Conservation (phyloP, 2,888 invertebrate species). For the Hypselothyrea guttata region DNA sequence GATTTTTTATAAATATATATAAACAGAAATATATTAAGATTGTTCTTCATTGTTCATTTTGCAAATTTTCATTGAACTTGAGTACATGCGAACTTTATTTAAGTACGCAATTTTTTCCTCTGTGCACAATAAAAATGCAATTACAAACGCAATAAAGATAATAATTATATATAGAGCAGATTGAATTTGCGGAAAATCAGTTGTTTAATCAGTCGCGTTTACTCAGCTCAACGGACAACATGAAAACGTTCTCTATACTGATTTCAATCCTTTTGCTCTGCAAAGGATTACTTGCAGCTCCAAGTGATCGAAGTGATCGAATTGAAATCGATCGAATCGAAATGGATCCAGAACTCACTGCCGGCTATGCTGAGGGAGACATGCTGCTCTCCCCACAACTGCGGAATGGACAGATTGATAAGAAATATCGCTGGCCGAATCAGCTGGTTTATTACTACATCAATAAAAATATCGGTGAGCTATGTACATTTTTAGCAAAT, state of each 20-base stretch:
- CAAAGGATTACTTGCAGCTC: conserved; percentile 30
- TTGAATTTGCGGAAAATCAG: not conserved
- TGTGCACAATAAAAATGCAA: conserved; percentile 22
- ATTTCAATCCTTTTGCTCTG: conserved; percentile 2
- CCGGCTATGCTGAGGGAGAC: conserved; percentile 89
- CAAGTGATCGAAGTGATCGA: too few species aligned
- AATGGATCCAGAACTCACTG: conserved; percentile 88
- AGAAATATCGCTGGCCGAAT: conserved; percentile 85
- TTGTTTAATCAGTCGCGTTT: not conserved
- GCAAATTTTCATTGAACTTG: too few species aligned
- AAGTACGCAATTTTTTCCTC: too few species aligned
- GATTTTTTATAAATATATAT: too few species aligned
- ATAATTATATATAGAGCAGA: not conserved
- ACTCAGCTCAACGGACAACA: conserved; percentile 14
- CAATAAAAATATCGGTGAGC: conserved; percentile 58
- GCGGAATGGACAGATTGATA: conserved; percentile 85
- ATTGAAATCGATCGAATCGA: too few species aligned
- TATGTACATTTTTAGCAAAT: too few species aligned
- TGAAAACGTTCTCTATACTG: conserved; percentile 7
- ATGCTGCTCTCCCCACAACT: conserved; percentile 84
- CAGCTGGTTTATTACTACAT: conserved; percentile 86
- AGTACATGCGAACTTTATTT: too few species aligned
- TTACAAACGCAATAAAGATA: conserved; percentile 42
- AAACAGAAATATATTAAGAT: too few species aligned
- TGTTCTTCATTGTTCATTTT: too few species aligned